A percentile compares a stretch with the other conserved stretches of the same genome.
phyloP scores from a whole-genome alignment of 1,140 invertebrate species.

The Procambarus virginalis region DNA sequence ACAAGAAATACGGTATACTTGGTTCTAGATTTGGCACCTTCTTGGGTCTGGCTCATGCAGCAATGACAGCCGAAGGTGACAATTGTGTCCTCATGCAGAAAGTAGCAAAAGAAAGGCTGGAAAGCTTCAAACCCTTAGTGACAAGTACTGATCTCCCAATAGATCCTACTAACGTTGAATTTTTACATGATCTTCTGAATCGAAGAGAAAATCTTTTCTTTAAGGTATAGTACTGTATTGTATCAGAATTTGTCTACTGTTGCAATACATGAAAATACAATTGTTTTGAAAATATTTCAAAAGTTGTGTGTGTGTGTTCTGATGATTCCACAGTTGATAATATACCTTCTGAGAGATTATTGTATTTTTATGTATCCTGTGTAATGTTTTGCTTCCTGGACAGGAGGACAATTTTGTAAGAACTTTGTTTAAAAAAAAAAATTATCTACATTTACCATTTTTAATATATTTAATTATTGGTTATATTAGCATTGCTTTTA shows the following conservation, averaged over 20 bases:
- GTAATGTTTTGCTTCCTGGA: too few species aligned
- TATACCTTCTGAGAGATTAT: too few species aligned
- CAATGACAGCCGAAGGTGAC: slow-evolving; percentile 74
- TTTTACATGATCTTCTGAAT: slow-evolving; percentile 71
- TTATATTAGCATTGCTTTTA: too few species aligned
- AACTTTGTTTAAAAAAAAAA: too few species aligned
- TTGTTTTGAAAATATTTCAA: too few species aligned
- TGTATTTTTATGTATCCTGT: too few species aligned
- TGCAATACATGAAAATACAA: not conserved
- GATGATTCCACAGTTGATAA: too few species aligned
- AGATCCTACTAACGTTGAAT: slow-evolving; percentile 41
- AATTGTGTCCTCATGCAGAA: slow-evolving; percentile 74
- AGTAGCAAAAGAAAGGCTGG: slow-evolving; percentile 72
- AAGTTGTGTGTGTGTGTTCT: too few species aligned
- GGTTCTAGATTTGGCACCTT: slow-evolving; percentile 71
- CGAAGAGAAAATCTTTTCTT: slow-evolving; percentile 71
- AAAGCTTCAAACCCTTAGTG: slow-evolving; percentile 66
- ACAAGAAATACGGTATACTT: too few species aligned
- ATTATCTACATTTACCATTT: too few species aligned
- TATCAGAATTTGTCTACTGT: not conserved
- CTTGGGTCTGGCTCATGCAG: slow-evolving; percentile 72
- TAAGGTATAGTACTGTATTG: slow-evolving; percentile 37
- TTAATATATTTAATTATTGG: too few species aligned
- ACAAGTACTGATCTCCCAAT: slow-evolving; percentile 50
- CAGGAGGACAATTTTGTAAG: too few species aligned